Evolutionary conservation across 2,888 invertebrate species (phyloP).

Genomic region (Allophyes oxyacanthae): DNA sequence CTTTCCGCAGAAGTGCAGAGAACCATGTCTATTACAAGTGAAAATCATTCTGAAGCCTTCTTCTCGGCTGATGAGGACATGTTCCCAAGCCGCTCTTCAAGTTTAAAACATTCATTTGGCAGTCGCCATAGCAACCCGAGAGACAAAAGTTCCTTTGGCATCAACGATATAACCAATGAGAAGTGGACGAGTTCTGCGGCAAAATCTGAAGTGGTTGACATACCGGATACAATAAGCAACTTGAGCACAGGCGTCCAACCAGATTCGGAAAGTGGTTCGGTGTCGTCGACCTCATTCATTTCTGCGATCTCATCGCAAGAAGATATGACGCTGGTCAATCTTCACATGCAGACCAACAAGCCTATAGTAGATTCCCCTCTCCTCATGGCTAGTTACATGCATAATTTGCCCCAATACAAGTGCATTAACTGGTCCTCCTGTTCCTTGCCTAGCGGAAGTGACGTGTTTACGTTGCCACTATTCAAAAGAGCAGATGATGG

Average conservation of each 20-base stretch:
- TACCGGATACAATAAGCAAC: constrained; percentile 81
- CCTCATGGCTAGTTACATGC: constrained; percentile 97
- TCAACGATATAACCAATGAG: constrained; percentile 79
- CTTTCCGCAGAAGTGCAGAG: constrained; percentile 92
- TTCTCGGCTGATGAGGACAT: constrained; percentile 98
- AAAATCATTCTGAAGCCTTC: constrained; percentile 97
- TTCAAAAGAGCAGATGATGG: constrained; percentile 94
- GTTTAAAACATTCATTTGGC: constrained; percentile 90
- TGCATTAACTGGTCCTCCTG: constrained; percentile 94
- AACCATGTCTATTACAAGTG: constrained; percentile 96
- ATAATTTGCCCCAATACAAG: constrained; percentile 95
- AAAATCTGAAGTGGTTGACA: constrained; percentile 74
- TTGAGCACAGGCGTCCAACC: constrained; percentile 83
- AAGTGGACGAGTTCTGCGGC: constrained; percentile 81
- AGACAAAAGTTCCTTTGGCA: constrained; percentile 89
- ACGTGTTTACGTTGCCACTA: constrained; percentile 94
- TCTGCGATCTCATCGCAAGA: constrained; percentile 98
- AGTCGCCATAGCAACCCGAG: constrained; percentile 82
- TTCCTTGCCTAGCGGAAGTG: constrained; percentile 92
- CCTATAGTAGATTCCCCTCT: constrained; percentile 98
- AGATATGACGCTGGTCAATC: constrained; percentile 96
- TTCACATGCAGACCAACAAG: constrained; percentile 97
- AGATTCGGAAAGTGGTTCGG: constrained; percentile 94
- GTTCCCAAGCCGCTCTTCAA: constrained; percentile 91
- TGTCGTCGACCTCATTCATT: constrained; percentile 95